Conservation (phyloP, 2,113 vertebrate species). For the Boleophthalmus pectinirostris region DNA sequence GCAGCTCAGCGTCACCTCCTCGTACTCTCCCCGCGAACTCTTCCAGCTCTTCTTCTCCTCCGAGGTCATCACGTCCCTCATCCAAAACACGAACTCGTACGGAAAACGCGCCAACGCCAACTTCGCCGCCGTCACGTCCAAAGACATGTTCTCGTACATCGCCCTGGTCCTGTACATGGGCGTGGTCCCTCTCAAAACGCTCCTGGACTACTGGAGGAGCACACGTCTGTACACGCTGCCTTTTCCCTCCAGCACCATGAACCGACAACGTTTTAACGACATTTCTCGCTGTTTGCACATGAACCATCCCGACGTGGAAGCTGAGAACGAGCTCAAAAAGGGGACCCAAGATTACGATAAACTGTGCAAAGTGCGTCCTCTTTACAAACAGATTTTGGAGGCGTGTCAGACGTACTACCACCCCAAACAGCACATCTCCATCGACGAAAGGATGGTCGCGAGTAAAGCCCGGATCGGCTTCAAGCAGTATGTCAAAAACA, state of each 20-base stretch:
- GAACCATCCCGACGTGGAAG: constrained; percentile 45
- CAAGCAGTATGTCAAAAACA: constrained; percentile 59
- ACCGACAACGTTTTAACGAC: constrained; percentile 41
- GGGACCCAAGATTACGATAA: constrained; percentile 49
- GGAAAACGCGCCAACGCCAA: constrained; percentile 35
- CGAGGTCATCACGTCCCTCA: constrained; percentile 42
- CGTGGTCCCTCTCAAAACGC: constrained; percentile 47
- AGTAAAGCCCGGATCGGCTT: constrained; percentile 48
- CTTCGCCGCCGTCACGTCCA: constrained; percentile 36
- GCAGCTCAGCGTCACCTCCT: constrained; percentile 48
- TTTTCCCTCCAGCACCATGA: constrained; percentile 58
- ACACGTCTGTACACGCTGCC: constrained; percentile 51
- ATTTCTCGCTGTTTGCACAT: constrained; percentile 52
- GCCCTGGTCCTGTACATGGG: constrained; percentile 64
- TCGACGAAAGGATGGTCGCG: constrained; percentile 68
- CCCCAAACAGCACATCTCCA: constrained; percentile 56
- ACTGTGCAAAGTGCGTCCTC: constrained; percentile 60
- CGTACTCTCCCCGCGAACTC: constrained; percentile 58
- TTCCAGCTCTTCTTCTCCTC: constrained; percentile 62
- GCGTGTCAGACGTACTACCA: constrained; percentile 62
- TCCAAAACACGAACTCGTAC: constrained; percentile 55
- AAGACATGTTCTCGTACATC: constrained; percentile 61
- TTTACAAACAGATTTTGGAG: constrained; percentile 58
- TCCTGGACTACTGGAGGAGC: constrained; percentile 58
- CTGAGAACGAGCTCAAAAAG: constrained; percentile 52